These are phyloP conservation scores for Kuschelorhynchus macadamiae DNA, from an alignment of 2,888 invertebrate genomes.

Conservation along the genomic window DNA sequence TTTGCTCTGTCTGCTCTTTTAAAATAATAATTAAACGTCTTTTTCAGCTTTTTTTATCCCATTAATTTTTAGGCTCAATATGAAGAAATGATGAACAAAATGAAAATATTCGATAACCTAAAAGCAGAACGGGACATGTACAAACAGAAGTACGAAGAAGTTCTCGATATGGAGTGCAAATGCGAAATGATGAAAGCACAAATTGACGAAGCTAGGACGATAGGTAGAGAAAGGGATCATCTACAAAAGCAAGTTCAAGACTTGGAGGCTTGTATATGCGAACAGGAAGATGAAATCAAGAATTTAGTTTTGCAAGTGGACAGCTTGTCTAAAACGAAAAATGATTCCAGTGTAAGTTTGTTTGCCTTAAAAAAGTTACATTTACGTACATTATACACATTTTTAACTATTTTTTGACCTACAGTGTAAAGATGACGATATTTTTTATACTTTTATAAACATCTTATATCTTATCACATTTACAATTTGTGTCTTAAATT, in stretches of 20 bases:
- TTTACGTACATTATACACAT: too few species aligned
- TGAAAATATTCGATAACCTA: constrained; percentile 58
- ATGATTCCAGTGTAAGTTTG: constrained; percentile 55
- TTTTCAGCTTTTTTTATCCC: background rate
- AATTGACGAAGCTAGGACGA: constrained; percentile 57
- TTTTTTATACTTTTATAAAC: too few species aligned
- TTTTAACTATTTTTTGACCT: too few species aligned
- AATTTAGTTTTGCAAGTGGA: constrained; percentile 71
- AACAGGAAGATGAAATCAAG: constrained; percentile 74
- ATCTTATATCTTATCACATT: too few species aligned
- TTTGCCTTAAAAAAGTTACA: too few species aligned
- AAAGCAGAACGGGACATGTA: constrained; percentile 63
- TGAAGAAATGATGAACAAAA: constrained; percentile 59
- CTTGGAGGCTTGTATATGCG: constrained; percentile 72
- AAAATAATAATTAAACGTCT: background rate
- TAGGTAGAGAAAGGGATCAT: constrained; percentile 69
- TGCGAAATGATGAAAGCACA: constrained; percentile 59
- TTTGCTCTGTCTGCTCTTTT: too few species aligned
- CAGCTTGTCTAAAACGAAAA: constrained; percentile 63
- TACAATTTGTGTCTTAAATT: too few species aligned
- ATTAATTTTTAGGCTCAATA: constrained; percentile 54
- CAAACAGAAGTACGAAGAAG: constrained; percentile 61
- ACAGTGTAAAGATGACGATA: too few species aligned
- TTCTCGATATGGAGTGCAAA: constrained; percentile 58
- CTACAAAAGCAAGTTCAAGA: constrained; percentile 71